Conservation (phyloP, 2,113 vertebrate genomes). For the Atractosteus spatula region DNA sequence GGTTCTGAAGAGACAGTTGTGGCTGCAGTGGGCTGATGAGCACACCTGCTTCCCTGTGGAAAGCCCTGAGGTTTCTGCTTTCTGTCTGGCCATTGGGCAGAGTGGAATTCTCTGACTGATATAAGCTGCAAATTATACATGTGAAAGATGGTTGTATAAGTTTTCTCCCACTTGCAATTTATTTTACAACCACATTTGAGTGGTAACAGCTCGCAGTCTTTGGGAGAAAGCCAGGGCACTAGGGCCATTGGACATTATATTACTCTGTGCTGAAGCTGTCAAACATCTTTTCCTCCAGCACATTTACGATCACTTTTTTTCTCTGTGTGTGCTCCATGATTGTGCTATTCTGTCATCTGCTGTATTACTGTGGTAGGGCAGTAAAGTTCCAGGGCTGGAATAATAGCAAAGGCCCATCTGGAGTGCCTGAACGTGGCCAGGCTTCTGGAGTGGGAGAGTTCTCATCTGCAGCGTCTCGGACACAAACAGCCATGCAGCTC, state of each 20-base stretch:
- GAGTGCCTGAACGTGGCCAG: slow-evolving; percentile 27
- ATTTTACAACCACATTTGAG: neutral
- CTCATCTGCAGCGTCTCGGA: slow-evolving; percentile 12
- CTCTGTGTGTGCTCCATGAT: slow-evolving; percentile 32
- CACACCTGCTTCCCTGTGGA: too few relatives aligned
- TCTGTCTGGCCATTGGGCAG: too few relatives aligned
- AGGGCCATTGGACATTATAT: neutral
- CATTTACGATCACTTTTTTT: slow-evolving; percentile 3
- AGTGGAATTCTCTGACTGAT: neutral
- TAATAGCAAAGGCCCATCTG: slow-evolving; percentile 47
- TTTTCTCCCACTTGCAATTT: neutral
- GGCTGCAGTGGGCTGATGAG: too few relatives aligned
- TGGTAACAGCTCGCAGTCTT: neutral
- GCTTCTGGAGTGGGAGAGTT: slow-evolving; percentile 7
- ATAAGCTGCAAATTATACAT: neutral
- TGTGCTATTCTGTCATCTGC: slow-evolving; percentile 45
- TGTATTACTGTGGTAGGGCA: slow-evolving; percentile 44
- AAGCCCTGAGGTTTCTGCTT: too few relatives aligned
- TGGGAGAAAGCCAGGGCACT: neutral
- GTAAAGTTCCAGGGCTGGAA: slow-evolving; percentile 41
- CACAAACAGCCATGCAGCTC: neutral
- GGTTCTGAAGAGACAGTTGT: too few relatives aligned
- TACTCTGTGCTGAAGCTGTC: neutral
- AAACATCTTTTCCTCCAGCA: neutral
- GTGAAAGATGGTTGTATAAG: neutral